phyloP scores from a whole-genome alignment of 2,888 invertebrate genomes.

The Lithophane semibrunnea region DNA sequence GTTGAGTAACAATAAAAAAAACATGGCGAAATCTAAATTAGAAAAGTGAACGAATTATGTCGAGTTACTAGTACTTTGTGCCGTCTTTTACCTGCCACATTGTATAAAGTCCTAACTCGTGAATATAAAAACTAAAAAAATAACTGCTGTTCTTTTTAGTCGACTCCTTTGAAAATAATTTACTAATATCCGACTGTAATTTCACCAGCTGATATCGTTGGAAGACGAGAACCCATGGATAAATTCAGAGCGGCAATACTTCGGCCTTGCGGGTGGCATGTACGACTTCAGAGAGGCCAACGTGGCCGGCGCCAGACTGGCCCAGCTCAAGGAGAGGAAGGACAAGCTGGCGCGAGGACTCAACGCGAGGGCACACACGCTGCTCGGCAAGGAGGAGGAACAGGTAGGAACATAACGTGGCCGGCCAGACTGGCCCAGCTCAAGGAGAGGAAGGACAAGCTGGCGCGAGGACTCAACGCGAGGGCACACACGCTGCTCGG shows the following conservation, averaged over 20 bases:
- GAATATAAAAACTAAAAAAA: too few relatives aligned
- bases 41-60: background rate
- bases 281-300: constrained; percentile 92
- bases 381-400: constrained; percentile 52
- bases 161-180: background rate
- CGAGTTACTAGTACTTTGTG: background rate
- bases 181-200: constrained; percentile 1
- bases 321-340: constrained; percentile 90
- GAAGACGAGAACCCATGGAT: constrained; percentile 94
- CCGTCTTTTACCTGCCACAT: background rate
- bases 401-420: constrained; percentile 23
- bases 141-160: background rate
- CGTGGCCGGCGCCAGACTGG: constrained; percentile 88
- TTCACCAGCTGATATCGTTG: constrained; percentile 80
- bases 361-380: constrained; percentile 51
- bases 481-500: background rate
- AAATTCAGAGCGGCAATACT: constrained; percentile 93
- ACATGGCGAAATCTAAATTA: background rate
- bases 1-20: background rate
- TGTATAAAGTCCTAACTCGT: background rate
- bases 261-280: constrained; percentile 93
- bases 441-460: background rate
- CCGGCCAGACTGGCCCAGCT: background rate
- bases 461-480: background rate
- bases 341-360: constrained; percentile 91